Evolutionary conservation across 2,888 invertebrate species (phyloP), one percentile per base, ranked within the genome.

Genomic region (Tachina fera): DNA sequence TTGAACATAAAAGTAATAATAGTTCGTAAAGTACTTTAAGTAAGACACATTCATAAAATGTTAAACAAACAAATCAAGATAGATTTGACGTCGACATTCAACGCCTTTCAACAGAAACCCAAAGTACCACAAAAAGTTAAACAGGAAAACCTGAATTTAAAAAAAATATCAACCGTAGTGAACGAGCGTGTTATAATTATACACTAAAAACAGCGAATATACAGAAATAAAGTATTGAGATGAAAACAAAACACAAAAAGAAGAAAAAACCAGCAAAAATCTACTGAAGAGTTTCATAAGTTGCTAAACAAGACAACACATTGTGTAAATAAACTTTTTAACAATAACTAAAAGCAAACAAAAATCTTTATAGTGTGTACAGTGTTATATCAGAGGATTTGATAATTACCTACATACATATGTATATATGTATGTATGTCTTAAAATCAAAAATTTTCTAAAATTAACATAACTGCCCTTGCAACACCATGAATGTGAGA

Each of bases 1-100:
- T 16, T n/a, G 3, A 53, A 61, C 45, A 56, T 41, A 71, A 41
- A n/a, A 58, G 47, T 39, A 8, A 61, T 31, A 31, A 16, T 47
- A 56, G 13, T 60, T 47, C 53, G 16, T 53, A 19, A 56, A 41
- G 65, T 71, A 60, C 61, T 77, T 43, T 53, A 67, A 76, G 58
- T 53, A 67, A 76, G 58, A 53, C 60, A 79, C 58, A 72, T 77
- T 65, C 83, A 72, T 83, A 77, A 75, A 83, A 83, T 75, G 75
- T 78, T 67, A 71, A 81, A 72, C 76, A 87, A 84, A 84, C 76
- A 87, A 84, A 84, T 87, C 79, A 83, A 84, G 82, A 87, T 80
- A 84, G 79, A 87, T 83, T 83, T 87, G 83, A 87, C 83, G 77
- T 80, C 83, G 78, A 87, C 87, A 85, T 80, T 84, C 84, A 85